phyloP scores from a whole-genome alignment of 2,113 vertebrate species.

The Phrynocephalus versicolor region DNA sequence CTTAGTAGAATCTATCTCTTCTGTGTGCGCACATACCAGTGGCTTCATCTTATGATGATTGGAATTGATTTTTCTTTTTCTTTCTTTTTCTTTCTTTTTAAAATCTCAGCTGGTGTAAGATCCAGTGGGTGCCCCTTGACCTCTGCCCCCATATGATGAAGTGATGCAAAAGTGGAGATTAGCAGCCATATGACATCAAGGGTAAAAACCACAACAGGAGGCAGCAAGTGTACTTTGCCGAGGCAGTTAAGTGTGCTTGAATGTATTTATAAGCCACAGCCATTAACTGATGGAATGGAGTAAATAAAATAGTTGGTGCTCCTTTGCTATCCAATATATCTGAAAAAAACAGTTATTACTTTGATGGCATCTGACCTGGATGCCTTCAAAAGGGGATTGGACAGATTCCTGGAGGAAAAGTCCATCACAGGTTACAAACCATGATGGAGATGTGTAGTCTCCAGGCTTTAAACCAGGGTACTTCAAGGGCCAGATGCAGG shows the following conservation, averaged over 20 bases:
- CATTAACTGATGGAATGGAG: not conserved
- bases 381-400: too few species aligned
- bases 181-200: slow-evolving; percentile 33
- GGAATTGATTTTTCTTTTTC: slow-evolving; percentile 70
- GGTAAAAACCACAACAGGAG: not conserved
- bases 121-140: slow-evolving; percentile 62
- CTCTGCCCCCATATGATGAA: slow-evolving; percentile 60
- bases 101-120: slow-evolving; percentile 55
- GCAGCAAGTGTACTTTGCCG: not conserved
- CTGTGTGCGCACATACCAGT: slow-evolving; percentile 64
- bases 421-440: too few species aligned
- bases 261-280: not conserved
- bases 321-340: not conserved
- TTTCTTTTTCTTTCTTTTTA: slow-evolving; percentile 43
- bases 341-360: not conserved
- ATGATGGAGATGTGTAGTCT: too few species aligned
- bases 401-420: too few species aligned
- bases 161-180: slow-evolving; percentile 53
- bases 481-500: too few species aligned
- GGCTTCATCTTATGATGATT: slow-evolving; percentile 68
- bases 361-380: too few species aligned
- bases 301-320: fast-evolving
- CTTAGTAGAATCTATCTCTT: slow-evolving; percentile 61
- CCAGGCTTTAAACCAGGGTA: too few species aligned
- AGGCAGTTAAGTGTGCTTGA: not conserved